Conservation (phyloP, 2,113 vertebrate species). For the Hippocampus guttulatus region DNA sequence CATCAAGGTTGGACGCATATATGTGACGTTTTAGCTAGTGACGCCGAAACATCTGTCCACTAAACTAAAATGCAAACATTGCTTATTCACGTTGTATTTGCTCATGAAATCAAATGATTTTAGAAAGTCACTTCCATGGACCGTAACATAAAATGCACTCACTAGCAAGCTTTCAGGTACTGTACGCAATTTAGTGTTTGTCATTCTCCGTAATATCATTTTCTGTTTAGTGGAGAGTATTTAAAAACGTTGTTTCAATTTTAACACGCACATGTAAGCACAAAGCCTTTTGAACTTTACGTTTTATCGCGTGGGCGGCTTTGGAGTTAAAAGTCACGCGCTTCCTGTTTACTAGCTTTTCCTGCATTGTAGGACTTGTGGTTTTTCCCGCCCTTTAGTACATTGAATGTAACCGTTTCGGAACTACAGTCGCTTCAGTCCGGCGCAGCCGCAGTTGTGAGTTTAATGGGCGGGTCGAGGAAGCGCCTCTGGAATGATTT, state of each 20-base stretch:
- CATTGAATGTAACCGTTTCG: accelerated
- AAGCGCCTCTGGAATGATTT: slow-evolving; percentile 35
- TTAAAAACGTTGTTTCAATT: neutral
- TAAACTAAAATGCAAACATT: no score
- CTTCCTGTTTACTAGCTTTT: slow-evolving; percentile 26
- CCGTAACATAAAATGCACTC: neutral
- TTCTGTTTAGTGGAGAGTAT: neutral
- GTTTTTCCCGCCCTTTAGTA: neutral
- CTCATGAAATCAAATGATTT: neutral
- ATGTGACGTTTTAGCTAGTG: no score
- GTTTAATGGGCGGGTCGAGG: neutral
- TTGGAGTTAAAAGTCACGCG: slow-evolving; percentile 35
- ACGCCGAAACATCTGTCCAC: no score
- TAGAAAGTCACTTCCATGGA: neutral
- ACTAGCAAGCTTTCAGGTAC: neutral
- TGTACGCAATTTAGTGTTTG: neutral
- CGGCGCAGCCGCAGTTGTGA: slow-evolving; percentile 26
- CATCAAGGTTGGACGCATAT: no score
- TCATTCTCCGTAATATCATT: neutral
- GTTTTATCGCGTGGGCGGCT: neutral
- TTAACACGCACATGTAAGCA: neutral
- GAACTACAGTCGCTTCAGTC: slow-evolving; percentile 50
- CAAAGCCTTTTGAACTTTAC: neutral
- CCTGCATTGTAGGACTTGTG: slow-evolving; percentile 32
- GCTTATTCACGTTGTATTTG: no score